Conservation (phyloP, 2,888 invertebrate genomes). For the Cryptus armator region DNA sequence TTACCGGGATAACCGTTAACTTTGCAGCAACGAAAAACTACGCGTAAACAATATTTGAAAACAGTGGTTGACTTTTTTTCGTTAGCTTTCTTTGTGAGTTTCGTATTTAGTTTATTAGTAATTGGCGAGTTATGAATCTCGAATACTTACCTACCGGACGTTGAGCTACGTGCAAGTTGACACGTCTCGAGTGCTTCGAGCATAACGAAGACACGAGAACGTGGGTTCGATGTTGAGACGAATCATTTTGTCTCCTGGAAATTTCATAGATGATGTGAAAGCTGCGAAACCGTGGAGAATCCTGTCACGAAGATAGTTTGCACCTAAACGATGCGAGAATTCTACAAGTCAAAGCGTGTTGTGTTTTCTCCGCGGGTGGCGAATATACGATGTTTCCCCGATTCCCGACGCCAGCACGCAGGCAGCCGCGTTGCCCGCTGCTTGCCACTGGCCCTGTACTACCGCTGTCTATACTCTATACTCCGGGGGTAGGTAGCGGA, state of each 20-base stretch:
- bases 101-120: no score
- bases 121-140: no score
- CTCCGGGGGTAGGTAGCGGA: conserved; percentile 31
- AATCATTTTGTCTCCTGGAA: background rate
- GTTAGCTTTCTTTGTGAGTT: background rate
- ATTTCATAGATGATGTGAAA: background rate
- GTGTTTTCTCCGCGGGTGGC: background rate
- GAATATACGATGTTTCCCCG: conserved; percentile 16
- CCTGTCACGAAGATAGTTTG: background rate
- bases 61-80: background rate
- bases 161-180: no score
- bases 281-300: background rate
- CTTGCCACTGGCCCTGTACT: conserved; percentile 5
- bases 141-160: no score
- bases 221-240: background rate
- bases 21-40: background rate
- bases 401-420: conserved; percentile 17
- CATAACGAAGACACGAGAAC: background rate
- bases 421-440: conserved; percentile 17
- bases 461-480: background rate
- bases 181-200: no score
- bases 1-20: background rate
- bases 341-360: background rate
- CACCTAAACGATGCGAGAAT: background rate
- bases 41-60: background rate